These are phyloP conservation scores for Chouioia cunea DNA, from an alignment of 2,888 invertebrate species.

Conservation along the genomic window DNA sequence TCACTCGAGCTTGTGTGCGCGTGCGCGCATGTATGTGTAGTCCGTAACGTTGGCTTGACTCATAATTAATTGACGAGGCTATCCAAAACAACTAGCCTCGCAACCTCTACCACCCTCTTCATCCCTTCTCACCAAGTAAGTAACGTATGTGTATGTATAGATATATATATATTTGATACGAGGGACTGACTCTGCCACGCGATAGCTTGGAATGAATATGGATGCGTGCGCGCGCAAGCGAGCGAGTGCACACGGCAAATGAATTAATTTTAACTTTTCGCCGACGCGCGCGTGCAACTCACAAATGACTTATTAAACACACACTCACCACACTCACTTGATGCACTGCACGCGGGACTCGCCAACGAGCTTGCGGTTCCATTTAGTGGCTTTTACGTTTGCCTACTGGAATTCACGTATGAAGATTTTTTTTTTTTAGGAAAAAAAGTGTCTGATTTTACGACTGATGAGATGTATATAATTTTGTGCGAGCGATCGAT, in stretches of 20 bases:
- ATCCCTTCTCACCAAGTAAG: no score
- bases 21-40: no score
- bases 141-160: not conserved
- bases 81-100: not conserved
- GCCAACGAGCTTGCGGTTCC: no score
- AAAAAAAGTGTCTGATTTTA: no score
- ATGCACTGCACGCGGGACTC: no score
- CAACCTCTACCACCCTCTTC: not conserved
- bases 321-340: not conserved
- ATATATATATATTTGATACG: no score
- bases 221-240: slow-evolving; percentile 53
- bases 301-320: slow-evolving; percentile 38
- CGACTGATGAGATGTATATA: no score
- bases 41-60: not conserved
- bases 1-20: not conserved
- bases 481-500: no score
- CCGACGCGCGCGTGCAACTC: slow-evolving; percentile 5
- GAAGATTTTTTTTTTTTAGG: no score
- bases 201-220: slow-evolving; percentile 60
- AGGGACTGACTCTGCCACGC: slow-evolving; percentile 45
- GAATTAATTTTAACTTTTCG: slow-evolving; percentile 52
- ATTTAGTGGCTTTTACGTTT: no score
- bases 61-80: slow-evolving; percentile 32
- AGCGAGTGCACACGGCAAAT: slow-evolving; percentile 35
- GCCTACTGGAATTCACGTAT: no score